phyloP scores from a whole-genome alignment of 2,797 vertebrate species.

The Stomatorhinus walkeri region DNA sequence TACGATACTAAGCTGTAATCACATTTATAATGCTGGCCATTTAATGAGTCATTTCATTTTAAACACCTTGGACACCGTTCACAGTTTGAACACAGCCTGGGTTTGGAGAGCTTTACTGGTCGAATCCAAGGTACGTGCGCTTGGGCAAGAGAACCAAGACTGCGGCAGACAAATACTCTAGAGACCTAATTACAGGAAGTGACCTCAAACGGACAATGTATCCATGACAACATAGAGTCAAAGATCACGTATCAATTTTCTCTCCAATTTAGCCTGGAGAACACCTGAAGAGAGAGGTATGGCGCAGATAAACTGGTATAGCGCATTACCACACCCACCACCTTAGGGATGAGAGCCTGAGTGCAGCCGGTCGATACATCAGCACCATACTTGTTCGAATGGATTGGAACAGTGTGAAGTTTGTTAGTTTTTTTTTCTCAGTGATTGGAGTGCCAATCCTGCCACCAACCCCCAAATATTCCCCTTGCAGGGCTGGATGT shows the following conservation, averaged over 20 bases:
- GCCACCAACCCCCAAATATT: background rate
- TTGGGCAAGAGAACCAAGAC: background rate
- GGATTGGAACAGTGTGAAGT: background rate
- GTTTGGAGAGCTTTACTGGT: background rate
- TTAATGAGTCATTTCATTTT: conserved; percentile 2
- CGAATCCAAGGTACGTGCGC: background rate
- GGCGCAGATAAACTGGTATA: background rate
- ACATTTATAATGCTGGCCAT: background rate
- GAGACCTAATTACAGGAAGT: background rate
- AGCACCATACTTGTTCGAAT: background rate
- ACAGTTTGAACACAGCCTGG: background rate
- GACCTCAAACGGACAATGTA: background rate
- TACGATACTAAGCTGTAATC: background rate
- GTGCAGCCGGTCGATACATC: background rate
- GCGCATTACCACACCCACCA: background rate
- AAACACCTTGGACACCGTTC: background rate
- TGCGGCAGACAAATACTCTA: background rate
- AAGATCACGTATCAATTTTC: background rate
- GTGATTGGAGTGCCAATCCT: background rate
- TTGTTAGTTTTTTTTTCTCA: background rate
- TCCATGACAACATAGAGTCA: background rate
- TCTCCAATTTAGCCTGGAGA: background rate
- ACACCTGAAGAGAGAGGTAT: background rate
- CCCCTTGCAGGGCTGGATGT: background rate
- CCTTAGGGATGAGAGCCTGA: background rate